Evolutionary conservation across 2,797 vertebrate species (phyloP).

Genomic region (Acipenser transmontanus): DNA sequence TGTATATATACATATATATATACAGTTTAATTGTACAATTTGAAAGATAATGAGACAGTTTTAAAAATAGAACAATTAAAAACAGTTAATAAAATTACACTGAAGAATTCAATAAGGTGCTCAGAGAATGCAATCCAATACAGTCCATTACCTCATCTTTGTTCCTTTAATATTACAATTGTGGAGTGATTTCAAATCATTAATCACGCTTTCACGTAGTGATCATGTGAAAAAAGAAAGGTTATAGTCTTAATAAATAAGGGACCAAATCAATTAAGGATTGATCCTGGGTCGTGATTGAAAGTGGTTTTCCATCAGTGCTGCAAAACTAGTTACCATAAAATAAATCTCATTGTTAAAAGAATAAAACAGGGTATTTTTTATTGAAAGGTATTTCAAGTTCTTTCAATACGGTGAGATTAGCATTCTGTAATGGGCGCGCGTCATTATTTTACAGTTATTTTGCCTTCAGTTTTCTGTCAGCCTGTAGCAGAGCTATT

Average conservation of each 20-base stretch:
- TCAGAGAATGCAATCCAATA: not conserved
- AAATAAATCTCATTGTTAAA: not conserved
- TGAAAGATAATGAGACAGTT: too few relatives aligned
- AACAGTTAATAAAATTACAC: too few relatives aligned
- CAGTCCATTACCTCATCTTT: not conserved
- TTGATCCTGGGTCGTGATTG: constrained; percentile 34
- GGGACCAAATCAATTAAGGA: constrained; percentile 48
- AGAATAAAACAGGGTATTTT: not conserved
- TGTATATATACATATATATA: too few relatives aligned
- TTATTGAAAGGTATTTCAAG: not conserved
- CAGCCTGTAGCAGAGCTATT: too few relatives aligned
- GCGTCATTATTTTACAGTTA: too few relatives aligned
- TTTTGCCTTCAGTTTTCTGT: too few relatives aligned
- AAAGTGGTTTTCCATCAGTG: constrained; percentile 2
- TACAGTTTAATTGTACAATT: too few relatives aligned
- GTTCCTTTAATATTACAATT: constrained; percentile 24
- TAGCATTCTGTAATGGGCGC: too few relatives aligned
- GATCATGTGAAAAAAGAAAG: constrained; percentile 44
- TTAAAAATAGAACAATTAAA: too few relatives aligned
- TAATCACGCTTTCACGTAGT: constrained; percentile 54
- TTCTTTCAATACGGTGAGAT: too few relatives aligned
- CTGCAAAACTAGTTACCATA: constrained; percentile 9
- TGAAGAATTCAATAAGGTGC: not conserved
- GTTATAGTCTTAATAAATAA: constrained; percentile 55
- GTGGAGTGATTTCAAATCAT: constrained; percentile 49